phyloP scores from a whole-genome alignment of 2,113 vertebrate species.

The Vireo altiloquus region DNA sequence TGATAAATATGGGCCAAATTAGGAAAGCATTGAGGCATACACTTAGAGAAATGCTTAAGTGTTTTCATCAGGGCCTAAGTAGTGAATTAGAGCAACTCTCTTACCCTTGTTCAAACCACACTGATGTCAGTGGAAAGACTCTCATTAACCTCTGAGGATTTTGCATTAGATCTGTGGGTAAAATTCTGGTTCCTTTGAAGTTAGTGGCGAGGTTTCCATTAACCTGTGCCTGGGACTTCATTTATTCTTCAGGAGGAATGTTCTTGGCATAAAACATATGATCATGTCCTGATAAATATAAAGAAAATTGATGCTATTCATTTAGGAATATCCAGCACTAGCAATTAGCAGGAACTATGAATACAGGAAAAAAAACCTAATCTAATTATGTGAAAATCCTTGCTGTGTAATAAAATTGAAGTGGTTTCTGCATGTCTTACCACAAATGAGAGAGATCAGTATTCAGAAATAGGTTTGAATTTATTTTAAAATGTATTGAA shows the following conservation, averaged over 20 bases:
- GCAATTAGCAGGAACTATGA: conserved; percentile 24
- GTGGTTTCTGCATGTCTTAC: neutral
- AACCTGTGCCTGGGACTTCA: conserved; percentile 41
- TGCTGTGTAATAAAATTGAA: neutral
- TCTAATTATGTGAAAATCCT: conserved; percentile 23
- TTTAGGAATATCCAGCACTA: neutral
- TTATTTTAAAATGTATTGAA: neutral
- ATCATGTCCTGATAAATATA: neutral
- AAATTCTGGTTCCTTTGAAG: conserved; percentile 38
- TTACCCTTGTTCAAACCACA: neutral
- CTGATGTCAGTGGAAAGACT: neutral
- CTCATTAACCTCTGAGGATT: conserved; percentile 47
- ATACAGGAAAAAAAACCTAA: neutral
- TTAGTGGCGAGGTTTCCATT: conserved; percentile 9
- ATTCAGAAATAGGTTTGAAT: neutral
- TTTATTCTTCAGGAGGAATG: conserved; percentile 21
- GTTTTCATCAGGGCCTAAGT: neutral
- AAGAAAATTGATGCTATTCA: conserved; percentile 8
- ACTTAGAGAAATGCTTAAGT: neutral
- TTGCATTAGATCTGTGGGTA: conserved; percentile 14
- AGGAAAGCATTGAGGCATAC: neutral
- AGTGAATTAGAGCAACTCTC: conserved; percentile 30
- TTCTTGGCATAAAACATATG: neutral
- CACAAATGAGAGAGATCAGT: neutral
- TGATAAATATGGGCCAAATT: neutral